phyloP scores from a whole-genome alignment of 2,113 vertebrate species.

The Zootoca vivipara region DNA sequence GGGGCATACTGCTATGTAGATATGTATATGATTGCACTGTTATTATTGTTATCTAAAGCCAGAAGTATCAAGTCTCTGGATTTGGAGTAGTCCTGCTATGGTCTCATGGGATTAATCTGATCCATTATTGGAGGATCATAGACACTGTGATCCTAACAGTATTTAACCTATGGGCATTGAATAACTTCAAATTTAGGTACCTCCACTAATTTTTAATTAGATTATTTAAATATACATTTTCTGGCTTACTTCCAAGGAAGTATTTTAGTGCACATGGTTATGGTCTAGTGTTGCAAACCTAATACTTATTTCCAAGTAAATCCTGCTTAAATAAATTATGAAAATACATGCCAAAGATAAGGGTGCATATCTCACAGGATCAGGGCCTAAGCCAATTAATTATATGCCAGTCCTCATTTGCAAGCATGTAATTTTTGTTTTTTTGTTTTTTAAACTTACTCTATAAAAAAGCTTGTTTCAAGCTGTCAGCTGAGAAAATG shows the following conservation, averaged over 20 bases:
- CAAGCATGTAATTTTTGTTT: neutral
- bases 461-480: conserved; percentile 6
- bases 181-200: neutral
- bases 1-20: neutral
- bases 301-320: neutral
- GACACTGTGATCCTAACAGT: neutral
- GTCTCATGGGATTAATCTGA: neutral
- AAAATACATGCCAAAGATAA: neutral
- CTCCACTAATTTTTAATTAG: neutral
- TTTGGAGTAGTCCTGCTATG: neutral
- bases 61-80: neutral
- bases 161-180: neutral
- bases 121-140: neutral
- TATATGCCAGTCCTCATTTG: conserved; percentile 18
- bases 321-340: neutral
- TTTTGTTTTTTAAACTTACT: neutral
- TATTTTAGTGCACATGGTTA: neutral
- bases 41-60: neutral
- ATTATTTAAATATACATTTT: neutral
- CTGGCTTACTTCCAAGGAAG: neutral
- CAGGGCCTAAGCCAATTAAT: neutral
- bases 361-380: neutral
- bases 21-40: neutral
- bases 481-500: neutral
- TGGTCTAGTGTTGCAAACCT: neutral